phyloP scores from a whole-genome alignment of 1,140 invertebrate species.

The Centruroides sculpturatus region DNA sequence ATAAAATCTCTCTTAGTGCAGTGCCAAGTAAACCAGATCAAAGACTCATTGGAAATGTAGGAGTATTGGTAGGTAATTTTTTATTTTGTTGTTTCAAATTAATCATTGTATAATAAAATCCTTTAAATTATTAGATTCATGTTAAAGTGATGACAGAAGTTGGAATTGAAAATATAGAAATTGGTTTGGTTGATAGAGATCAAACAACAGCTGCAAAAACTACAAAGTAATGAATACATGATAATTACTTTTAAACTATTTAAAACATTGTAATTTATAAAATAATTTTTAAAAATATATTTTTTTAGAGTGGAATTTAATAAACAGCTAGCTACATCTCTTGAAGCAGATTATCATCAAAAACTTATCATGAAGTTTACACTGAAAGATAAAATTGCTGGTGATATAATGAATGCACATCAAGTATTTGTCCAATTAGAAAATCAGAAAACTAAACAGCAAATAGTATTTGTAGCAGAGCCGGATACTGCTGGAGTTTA shows the following conservation, averaged over 20 bases:
- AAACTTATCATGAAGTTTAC: slow-evolving; percentile 70
- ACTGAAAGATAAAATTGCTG: slow-evolving; percentile 53
- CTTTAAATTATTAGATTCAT: slow-evolving; percentile 24
- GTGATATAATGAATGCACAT: slow-evolving; percentile 59
- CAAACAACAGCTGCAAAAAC: slow-evolving; percentile 63
- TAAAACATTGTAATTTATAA: not conserved
- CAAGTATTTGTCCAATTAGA: slow-evolving; percentile 79
- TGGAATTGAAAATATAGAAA: slow-evolving; percentile 57
- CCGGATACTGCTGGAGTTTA: slow-evolving; percentile 67
- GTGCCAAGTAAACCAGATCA: slow-evolving; percentile 39
- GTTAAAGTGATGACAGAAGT: slow-evolving; percentile 39
- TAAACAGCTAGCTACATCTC: slow-evolving; percentile 44
- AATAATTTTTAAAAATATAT: not conserved
- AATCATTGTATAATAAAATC: not conserved
- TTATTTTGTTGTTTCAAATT: not conserved
- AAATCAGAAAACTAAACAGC: slow-evolving; percentile 41
- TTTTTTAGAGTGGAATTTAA: slow-evolving; percentile 47
- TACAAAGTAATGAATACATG: slow-evolving; percentile 35
- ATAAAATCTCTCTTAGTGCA: slow-evolving; percentile 61
- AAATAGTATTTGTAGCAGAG: slow-evolving; percentile 88
- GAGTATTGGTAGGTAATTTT: slow-evolving; percentile 37
- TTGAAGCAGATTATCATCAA: slow-evolving; percentile 73
- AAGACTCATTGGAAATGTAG: slow-evolving; percentile 36
- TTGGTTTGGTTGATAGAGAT: slow-evolving; percentile 82
- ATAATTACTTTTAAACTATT: not conserved